Conservation (phyloP, 2,113 vertebrate species). For the Craseonycteris thonglongyai region DNA sequence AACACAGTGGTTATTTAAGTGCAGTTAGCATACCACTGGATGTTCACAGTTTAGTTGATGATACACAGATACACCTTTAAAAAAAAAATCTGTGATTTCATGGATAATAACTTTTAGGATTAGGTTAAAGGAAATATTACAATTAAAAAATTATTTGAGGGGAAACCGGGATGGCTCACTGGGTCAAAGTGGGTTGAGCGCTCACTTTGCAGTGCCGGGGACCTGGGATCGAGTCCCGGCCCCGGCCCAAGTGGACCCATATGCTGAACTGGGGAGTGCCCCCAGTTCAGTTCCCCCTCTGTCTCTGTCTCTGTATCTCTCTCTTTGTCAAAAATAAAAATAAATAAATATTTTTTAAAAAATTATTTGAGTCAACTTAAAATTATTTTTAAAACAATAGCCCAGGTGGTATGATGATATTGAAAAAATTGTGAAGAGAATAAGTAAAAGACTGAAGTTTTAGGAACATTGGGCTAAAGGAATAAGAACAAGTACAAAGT, state of each 20-base stretch:
- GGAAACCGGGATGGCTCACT: no score
- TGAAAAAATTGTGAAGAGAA: background rate
- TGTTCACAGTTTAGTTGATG: background rate
- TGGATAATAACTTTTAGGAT: background rate
- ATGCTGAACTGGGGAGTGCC: no score
- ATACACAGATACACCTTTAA: background rate
- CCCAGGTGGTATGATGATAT: background rate
- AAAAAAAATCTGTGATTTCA: background rate
- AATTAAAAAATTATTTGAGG: background rate
- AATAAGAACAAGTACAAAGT: background rate
- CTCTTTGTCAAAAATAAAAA: no score
- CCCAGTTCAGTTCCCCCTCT: no score
- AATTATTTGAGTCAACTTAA: background rate
- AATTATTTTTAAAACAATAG: constrained; percentile 12
- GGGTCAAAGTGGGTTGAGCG: no score
- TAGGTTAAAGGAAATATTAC: background rate
- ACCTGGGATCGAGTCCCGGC: no score
- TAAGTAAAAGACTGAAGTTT: background rate
- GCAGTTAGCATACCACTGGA: background rate
- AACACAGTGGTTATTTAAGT: background rate
- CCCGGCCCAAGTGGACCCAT: no score
- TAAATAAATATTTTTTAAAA: no score
- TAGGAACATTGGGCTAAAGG: background rate
- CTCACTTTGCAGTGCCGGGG: no score
- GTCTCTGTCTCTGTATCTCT: no score